phyloP scores from a whole-genome alignment of 2,113 vertebrate species.

The Arenaria interpres region DNA sequence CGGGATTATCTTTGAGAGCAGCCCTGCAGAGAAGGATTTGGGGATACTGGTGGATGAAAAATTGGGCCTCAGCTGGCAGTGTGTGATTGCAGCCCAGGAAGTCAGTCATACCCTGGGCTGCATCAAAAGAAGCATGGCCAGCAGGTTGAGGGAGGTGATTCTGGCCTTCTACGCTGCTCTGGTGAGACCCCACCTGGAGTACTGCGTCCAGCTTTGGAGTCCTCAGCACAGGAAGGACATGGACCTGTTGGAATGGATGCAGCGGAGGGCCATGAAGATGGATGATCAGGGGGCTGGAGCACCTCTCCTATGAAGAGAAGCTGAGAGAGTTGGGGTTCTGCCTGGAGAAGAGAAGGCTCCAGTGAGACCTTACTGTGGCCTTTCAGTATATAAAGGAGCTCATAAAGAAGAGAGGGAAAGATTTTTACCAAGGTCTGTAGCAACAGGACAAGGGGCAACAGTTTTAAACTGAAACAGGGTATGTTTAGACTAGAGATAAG shows the following conservation, averaged over 20 bases:
- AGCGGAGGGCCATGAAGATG: neutral
- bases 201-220: accelerated
- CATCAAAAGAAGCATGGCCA: neutral
- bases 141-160: neutral
- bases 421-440: neutral
- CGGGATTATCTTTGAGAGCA: neutral
- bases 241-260: neutral
- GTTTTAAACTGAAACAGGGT: neutral
- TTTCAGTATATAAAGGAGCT: neutral
- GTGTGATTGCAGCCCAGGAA: neutral
- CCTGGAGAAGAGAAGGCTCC: neutral
- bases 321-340: neutral
- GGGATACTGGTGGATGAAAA: neutral
- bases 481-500: neutral
- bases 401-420: neutral
- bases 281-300: neutral
- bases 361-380: neutral
- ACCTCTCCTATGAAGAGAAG: neutral
- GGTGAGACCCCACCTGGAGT: neutral
- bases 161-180: neutral
- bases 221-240: neutral
- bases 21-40: neutral
- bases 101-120: neutral
- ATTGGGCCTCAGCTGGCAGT: neutral
- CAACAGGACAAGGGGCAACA: neutral